Conservation (phyloP, 1,140 invertebrate species). For the Lithobius niger region DNA sequence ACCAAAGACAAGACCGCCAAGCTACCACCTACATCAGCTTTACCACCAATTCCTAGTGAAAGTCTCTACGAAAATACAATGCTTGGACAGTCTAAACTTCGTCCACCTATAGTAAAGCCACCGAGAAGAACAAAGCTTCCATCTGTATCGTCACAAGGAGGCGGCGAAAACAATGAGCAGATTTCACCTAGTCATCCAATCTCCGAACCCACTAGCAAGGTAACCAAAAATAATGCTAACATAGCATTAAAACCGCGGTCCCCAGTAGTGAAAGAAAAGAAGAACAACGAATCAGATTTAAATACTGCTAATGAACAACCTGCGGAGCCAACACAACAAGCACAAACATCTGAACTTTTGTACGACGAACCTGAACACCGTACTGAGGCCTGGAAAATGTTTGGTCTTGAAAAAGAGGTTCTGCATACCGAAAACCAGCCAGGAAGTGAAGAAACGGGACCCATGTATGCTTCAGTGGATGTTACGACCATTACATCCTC, state of each 20-base stretch:
- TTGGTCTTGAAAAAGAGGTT: slow-evolving; percentile 3
- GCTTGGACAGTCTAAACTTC: not conserved
- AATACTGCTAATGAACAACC: not conserved
- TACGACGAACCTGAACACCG: not conserved
- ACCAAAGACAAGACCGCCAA: no score
- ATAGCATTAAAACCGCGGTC: no score
- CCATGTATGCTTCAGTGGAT: slow-evolving; percentile 2
- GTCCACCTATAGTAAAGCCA: slow-evolving; percentile 2
- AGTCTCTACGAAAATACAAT: slow-evolving; percentile 1
- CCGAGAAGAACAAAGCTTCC: slow-evolving; percentile 1
- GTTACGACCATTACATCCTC: not conserved
- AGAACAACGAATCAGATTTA: not conserved
- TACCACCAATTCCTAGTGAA: not conserved
- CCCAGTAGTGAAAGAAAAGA: no score
- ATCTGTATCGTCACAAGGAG: no score
- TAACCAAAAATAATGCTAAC: no score
- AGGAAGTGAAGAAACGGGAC: not conserved
- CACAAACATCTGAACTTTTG: not conserved
- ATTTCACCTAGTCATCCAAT: no score
- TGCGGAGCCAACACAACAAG: no score
- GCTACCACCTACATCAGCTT: no score
- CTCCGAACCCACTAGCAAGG: no score
- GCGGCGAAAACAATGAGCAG: no score
- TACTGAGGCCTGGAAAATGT: slow-evolving; percentile 8
- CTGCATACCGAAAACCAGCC: slow-evolving; percentile 6